These are phyloP conservation scores for Celastrina argiolus DNA, from an alignment of 2,888 invertebrate species.

Conservation along the genomic window DNA sequence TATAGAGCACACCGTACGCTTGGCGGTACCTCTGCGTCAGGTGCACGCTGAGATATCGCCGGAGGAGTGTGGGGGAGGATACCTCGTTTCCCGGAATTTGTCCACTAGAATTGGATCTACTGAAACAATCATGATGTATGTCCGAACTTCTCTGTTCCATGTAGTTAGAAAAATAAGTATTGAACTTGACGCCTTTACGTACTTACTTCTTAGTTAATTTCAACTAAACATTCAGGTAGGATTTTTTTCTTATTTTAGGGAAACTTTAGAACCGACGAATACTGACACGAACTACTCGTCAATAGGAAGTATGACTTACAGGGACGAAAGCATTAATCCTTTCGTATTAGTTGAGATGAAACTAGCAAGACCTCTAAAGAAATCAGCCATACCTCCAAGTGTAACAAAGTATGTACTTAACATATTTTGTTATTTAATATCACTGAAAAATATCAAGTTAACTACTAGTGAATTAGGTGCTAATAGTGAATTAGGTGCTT, in stretches of 20 bases:
- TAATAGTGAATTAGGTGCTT: no score
- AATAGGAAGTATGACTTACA: slow-evolving; percentile 43
- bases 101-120: background rate
- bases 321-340: slow-evolving; percentile 49
- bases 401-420: slow-evolving; percentile 52
- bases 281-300: slow-evolving; percentile 37
- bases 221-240: no score
- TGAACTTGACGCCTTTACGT: no score
- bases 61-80: background rate
- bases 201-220: no score
- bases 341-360: slow-evolving; percentile 58
- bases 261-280: slow-evolving; percentile 32
- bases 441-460: no score
- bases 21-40: background rate
- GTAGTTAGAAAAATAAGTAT: no score
- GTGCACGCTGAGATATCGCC: background rate
- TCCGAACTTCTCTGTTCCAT: no score
- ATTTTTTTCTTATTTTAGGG: slow-evolving; percentile 33
- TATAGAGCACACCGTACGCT: background rate
- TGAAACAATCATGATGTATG: no score
- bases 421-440: no score
- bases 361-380: slow-evolving; percentile 47
- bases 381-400: slow-evolving; percentile 44
- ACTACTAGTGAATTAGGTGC: no score
- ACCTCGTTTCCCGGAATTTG: background rate